Base-by-base conservation (phyloP, 2,888 invertebrate species). In the Stenolophus ochropezus region DNA sequence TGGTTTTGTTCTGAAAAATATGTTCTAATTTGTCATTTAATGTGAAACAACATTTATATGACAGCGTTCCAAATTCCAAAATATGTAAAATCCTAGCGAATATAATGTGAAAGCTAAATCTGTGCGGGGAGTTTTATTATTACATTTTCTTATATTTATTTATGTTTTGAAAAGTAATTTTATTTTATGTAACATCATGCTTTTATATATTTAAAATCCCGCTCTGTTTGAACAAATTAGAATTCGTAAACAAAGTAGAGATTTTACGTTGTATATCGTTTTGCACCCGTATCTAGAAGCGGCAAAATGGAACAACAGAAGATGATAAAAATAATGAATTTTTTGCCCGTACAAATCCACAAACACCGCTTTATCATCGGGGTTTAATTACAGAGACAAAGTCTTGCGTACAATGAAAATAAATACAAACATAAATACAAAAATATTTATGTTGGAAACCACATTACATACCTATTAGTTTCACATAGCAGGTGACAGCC, bases 261-360 rank as follows among this genome's bases (percentile, higher is more conserved):
- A 42, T 42, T 42, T 42, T 11, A 42, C 4, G 33, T 42, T 11
- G 33, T 8, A 2, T 42, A 42, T 42, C 33, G 33, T 42, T 53
- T 53, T 53, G 21, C 53, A 53, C 6, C 6, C 20, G 6, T 53
- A 53, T 53, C 18, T 53, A 18, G 33, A 53, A 53, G 18, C 53
- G 20, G 20, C 4, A 53, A 53, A 18, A 16, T 53, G 8, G 20
- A 53, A 42, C 33, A 42, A 21, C 53, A 53, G 21, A 53, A 53
- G 21, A 53, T 53, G 53, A 53, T 51, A 53, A 53, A 53, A 53
- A 53, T 53, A 53, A 53, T 53, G 18, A 53, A 53, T 53, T 21
- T 53, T 53, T 53, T 53, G 20, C 53, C 1, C 5, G 20, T 53
- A 6, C 8, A 53, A 53, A 20, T 53, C 53, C 8, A 53, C 6